These are phyloP conservation scores for Lycaon pictus DNA, from an alignment of 2,113 vertebrate genomes.

Conservation along the genomic window DNA sequence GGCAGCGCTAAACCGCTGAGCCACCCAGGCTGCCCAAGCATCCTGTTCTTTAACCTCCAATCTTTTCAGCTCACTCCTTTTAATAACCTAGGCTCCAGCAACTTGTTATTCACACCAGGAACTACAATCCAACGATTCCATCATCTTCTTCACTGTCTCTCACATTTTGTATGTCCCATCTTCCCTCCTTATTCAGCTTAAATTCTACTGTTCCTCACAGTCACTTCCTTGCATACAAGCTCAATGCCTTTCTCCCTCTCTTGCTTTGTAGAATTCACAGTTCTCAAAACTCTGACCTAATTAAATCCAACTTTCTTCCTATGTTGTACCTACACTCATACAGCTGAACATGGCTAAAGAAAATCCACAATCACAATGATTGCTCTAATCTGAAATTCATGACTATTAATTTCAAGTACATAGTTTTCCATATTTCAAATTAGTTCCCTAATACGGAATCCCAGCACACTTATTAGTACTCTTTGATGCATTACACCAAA, in stretches of 20 bases:
- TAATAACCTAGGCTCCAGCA: slow-evolving; percentile 33
- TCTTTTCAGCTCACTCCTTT: background rate
- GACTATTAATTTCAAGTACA: background rate
- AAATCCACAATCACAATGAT: background rate
- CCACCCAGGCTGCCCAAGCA: too few relatives aligned
- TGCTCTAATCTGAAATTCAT: slow-evolving; percentile 22
- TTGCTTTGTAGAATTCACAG: background rate
- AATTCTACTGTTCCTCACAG: background rate
- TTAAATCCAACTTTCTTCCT: background rate
- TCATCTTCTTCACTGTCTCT: background rate
- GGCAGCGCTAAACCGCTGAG: too few relatives aligned
- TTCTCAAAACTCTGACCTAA: background rate
- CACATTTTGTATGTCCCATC: background rate
- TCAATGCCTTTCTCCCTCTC: background rate
- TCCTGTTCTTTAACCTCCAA: background rate
- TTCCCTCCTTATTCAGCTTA: background rate
- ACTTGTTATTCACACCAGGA: background rate
- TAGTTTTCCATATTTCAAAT: slow-evolving; percentile 47
- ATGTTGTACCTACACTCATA: background rate
- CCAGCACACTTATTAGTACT: slow-evolving; percentile 30
- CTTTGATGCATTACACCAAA: background rate
- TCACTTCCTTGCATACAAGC: background rate
- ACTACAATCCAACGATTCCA: background rate
- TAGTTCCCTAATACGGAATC: background rate
- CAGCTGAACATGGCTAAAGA: background rate